Evolutionary conservation across 2,113 vertebrate species (phyloP).

Genomic region (Myrmecophaga tridactyla): DNA sequence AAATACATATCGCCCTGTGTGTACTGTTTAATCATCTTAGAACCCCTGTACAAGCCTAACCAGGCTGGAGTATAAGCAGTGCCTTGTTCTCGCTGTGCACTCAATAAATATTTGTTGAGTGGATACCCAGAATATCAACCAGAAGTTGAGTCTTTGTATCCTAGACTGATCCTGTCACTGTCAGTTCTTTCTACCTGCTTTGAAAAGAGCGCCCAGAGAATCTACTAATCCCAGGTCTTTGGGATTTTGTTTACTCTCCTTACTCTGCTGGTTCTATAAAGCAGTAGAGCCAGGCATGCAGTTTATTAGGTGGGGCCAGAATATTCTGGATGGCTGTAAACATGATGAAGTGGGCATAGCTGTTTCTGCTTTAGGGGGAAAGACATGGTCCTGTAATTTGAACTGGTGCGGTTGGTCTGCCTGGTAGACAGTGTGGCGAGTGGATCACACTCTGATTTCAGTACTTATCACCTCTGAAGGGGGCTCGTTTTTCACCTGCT

Average conservation of each 20-base stretch:
- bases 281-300: not conserved
- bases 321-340: conserved; percentile 7
- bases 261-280: not conserved
- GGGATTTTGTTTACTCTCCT: not conserved
- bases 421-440: not conserved
- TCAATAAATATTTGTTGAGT: not conserved
- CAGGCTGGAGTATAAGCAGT: not conserved
- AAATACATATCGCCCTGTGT: not conserved
- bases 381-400: not conserved
- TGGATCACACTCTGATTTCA: not conserved
- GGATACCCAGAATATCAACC: not conserved
- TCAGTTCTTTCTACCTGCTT: not conserved
- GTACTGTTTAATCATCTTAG: not conserved
- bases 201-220: not conserved
- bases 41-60: not conserved
- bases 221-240: not conserved
- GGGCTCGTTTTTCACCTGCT: not conserved
- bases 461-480: not conserved
- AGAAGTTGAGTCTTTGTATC: not conserved
- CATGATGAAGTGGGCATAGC: not conserved
- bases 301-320: not conserved
- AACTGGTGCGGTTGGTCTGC: not conserved
- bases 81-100: not conserved
- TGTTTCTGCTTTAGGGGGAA: not conserved
- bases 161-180: not conserved